phyloP scores from a whole-genome alignment of 2,797 vertebrate species.

The Pseudomugil gertrudae region DNA sequence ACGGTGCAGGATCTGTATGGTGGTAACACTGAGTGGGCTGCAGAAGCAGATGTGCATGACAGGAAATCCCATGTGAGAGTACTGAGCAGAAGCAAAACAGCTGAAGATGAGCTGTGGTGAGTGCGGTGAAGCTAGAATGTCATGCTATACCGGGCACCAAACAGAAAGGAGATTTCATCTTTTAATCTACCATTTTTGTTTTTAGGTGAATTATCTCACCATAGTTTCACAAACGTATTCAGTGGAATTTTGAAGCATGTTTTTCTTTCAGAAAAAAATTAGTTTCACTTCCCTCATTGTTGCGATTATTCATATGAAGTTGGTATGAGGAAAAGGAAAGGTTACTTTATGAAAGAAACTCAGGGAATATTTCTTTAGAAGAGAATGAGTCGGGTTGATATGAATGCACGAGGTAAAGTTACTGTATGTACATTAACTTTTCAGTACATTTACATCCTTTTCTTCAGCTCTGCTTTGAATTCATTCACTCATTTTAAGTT shows the following conservation, averaged over 20 bases:
- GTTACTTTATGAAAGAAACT: neutral
- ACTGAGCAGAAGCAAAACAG: conserved; percentile 68
- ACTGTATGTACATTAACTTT: neutral
- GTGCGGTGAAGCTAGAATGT: conserved; percentile 40
- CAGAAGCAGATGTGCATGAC: conserved; percentile 39
- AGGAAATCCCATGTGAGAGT: conserved; percentile 63
- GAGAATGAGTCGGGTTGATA: neutral
- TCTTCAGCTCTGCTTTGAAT: neutral
- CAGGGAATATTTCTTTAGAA: neutral
- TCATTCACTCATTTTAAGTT: neutral
- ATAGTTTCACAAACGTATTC: neutral
- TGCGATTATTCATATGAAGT: neutral
- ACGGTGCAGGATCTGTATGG: conserved; percentile 13
- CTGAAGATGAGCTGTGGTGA: conserved; percentile 35
- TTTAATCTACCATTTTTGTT: neutral
- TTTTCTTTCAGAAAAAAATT: neutral
- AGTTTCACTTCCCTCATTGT: neutral
- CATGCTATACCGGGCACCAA: conserved; percentile 36
- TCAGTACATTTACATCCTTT: neutral
- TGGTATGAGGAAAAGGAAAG: conserved; percentile 1
- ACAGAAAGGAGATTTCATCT: neutral
- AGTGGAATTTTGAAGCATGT: neutral
- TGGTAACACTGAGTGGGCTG: neutral
- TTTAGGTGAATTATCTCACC: neutral
- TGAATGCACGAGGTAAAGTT: conserved; percentile 19